Evolutionary conservation across 2,113 vertebrate genomes (phyloP).

Genomic region (Atlantisia rogersi): DNA sequence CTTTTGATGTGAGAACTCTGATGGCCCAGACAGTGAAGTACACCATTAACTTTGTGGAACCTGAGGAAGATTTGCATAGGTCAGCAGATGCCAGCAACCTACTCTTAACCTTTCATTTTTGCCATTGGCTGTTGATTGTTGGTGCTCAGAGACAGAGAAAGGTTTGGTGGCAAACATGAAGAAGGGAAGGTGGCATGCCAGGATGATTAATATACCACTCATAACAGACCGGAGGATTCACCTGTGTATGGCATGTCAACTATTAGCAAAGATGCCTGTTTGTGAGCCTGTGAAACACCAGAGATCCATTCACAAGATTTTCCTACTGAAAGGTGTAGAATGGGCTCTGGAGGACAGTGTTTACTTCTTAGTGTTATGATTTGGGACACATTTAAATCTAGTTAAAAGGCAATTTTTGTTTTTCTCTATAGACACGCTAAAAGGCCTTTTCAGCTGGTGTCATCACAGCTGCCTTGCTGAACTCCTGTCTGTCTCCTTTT

Average conservation of each 20-base stretch:
- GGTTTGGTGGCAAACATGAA: neutral
- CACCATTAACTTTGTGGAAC: slow-evolving; percentile 79
- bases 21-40: slow-evolving; percentile 83
- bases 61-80: slow-evolving; percentile 79
- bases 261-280: neutral
- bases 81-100: neutral
- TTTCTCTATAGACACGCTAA: neutral
- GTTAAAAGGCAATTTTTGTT: neutral
- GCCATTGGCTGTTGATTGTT: neutral
- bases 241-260: neutral
- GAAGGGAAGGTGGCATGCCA: neutral
- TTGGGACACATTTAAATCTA: neutral
- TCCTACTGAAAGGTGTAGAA: neutral
- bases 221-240: fast-evolving
- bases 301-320: neutral
- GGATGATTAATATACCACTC: neutral
- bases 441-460: neutral
- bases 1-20: slow-evolving; percentile 82
- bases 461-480: neutral
- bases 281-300: neutral
- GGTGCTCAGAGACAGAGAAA: neutral
- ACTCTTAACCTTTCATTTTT: neutral
- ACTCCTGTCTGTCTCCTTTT: neutral
- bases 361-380: neutral
- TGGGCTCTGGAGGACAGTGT: neutral